These are phyloP conservation scores for Enteromius mattozi DNA, from an alignment of 2,797 vertebrate species.

Conservation along the genomic window DNA sequence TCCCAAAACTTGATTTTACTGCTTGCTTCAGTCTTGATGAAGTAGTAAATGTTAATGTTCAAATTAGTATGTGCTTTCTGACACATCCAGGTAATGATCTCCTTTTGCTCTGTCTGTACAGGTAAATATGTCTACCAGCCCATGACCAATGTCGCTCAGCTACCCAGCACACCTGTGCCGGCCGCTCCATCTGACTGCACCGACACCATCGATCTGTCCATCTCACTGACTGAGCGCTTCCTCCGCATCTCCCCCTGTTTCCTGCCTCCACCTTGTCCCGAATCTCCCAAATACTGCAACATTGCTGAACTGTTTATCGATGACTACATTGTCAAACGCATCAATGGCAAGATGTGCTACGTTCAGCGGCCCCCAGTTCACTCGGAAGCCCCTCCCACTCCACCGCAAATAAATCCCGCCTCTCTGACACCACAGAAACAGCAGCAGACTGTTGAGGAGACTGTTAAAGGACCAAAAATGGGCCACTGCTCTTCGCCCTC, in stretches of 20 bases:
- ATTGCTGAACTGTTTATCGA: conserved; percentile 95
- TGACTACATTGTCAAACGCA: conserved; percentile 95
- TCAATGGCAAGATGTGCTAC: conserved; percentile 98
- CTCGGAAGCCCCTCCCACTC: conserved; percentile 68
- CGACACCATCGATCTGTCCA: conserved; percentile 89
- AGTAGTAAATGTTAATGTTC: background rate
- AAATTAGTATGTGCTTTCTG: background rate
- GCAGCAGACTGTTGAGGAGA: conserved; percentile 69
- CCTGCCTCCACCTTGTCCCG: conserved; percentile 87
- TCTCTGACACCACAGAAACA: conserved; percentile 60
- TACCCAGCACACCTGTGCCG: conserved; percentile 93
- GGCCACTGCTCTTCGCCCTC: conserved; percentile 95
- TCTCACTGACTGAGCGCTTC: conserved; percentile 91
- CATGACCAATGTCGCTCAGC: conserved; percentile 95
- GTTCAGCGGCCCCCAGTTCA: conserved; percentile 88
- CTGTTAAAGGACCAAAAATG: conserved; percentile 87
- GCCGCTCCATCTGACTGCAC: conserved; percentile 78
- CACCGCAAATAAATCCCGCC: conserved; percentile 58
- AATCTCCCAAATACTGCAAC: conserved; percentile 91
- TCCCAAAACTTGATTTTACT: background rate
- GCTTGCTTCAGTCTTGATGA: background rate
- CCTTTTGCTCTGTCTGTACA: conserved; percentile 61
- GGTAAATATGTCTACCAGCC: conserved; percentile 98
- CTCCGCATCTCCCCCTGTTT: conserved; percentile 90
- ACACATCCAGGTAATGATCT: background rate